These are phyloP conservation scores for Catharus bicknelli DNA, from an alignment of 2,113 vertebrate genomes.

Conservation along the genomic window DNA sequence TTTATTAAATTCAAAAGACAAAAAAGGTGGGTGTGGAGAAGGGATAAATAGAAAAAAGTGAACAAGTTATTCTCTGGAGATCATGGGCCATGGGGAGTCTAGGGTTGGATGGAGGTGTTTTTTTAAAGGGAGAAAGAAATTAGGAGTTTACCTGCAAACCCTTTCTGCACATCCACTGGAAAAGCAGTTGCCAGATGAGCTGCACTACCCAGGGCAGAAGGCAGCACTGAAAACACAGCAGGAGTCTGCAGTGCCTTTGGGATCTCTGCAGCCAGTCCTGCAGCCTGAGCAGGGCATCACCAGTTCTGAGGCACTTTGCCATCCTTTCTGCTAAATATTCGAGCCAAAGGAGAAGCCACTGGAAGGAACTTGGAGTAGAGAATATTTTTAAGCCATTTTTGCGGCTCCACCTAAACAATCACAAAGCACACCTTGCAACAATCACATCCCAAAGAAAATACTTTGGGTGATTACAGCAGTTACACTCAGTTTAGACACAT, in stretches of 20 bases:
- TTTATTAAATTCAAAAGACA: constrained; percentile 37
- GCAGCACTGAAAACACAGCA: not conserved
- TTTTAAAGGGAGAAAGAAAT: not conserved
- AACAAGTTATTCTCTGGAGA: constrained; percentile 8
- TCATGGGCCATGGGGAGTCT: not conserved
- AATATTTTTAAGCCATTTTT: not conserved
- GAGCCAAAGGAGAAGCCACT: not conserved
- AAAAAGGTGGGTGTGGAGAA: constrained; percentile 42
- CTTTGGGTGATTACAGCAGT: not conserved
- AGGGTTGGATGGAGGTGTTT: not conserved
- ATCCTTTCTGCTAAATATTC: not conserved
- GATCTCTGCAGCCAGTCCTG: not conserved
- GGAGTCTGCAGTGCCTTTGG: not conserved
- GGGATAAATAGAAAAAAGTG: not conserved
- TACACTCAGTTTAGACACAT: not conserved
- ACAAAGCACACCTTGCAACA: not conserved
- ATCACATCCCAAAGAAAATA: not conserved
- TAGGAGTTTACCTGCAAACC: not conserved
- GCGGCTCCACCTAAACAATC: not conserved
- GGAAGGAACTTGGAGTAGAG: not conserved
- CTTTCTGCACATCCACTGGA: not conserved
- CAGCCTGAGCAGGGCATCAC: not conserved
- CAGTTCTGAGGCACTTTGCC: not conserved
- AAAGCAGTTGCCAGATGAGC: not conserved
- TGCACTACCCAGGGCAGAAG: not conserved